Evolutionary conservation across 1,140 invertebrate genomes (phyloP), one percentile per base, ranked within the genome.

Genomic region (Brachionus paranguensis): DNA sequence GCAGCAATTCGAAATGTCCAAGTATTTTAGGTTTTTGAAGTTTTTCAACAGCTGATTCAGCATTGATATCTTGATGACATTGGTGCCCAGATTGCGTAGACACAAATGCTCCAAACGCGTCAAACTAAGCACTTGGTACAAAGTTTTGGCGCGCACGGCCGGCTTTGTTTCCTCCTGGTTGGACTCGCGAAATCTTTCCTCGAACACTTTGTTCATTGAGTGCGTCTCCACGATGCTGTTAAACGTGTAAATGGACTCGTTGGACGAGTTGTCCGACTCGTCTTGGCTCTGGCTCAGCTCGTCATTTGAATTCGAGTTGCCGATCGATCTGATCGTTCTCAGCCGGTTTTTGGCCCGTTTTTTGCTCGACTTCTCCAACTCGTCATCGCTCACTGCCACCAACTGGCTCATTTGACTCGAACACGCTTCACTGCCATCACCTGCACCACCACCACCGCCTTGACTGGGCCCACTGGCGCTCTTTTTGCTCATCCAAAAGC

Each of bases 401-500:
- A 72, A 72, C 43, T 72, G 0, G 11, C 68, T 72, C 68, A 72
- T 72, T 72, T 72, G 68, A 72, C 68, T 72, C 3, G 68, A 72
- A 20, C 68, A 72, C 11, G 33, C 8, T 41, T 72, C 37, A 72
- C 7, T 68, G n/a, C 29, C 33, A 4, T 33, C 27, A 20, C 14
- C n/a, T 1, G 0, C 65, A 6, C 10, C 27, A 29, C 33, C n/a
- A 1, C 0, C 65, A 6, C 10, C 27, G 12, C 33, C 6, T 7
- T 68, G 27, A 33, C n/a, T 33, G 5, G 65, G 5, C 5, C 33
- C 29, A n/a, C 10, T 20, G 27, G 3, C 33, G 6, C 78, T 81
- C 53, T 68, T 81, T 27, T 81, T 81, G 29, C 78, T 81, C 78
- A 81, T 81, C 78, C 78, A 81, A 81, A 41, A 81, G 11, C 33